phyloP scores from a whole-genome alignment of 2,797 vertebrate genomes.

The Cynopterus sphinx region DNA sequence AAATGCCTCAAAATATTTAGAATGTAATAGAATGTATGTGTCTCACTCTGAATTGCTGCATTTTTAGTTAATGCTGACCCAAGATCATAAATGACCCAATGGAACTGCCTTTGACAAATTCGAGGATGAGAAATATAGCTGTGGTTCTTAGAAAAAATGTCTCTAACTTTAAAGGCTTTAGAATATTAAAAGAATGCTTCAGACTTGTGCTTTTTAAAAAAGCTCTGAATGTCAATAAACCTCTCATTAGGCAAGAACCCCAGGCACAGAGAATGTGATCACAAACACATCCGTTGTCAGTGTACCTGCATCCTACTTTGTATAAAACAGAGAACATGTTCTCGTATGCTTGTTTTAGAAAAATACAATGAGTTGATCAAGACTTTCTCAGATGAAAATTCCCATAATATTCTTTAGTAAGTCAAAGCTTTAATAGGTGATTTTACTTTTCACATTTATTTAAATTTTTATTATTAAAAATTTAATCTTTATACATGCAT shows the following conservation, averaged over 20 bases:
- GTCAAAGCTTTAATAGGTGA: background rate
- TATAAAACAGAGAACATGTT: background rate
- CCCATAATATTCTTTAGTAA: background rate
- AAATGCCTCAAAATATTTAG: slow-evolving; percentile 52
- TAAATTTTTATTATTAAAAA: background rate
- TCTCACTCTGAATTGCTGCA: background rate
- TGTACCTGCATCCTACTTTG: fast-evolving
- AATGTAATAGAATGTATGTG: background rate
- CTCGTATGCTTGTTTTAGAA: background rate
- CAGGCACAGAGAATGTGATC: too few species aligned
- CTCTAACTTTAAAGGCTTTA: background rate
- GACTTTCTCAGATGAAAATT: background rate
- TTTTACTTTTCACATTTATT: background rate
- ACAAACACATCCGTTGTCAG: background rate
- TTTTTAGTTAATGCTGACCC: background rate
- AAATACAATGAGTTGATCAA: background rate
- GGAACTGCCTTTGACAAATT: background rate
- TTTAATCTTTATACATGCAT: background rate
- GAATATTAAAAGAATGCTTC: background rate
- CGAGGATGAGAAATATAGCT: background rate
- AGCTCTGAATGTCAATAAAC: background rate
- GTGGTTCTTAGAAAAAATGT: background rate
- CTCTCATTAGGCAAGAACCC: background rate
- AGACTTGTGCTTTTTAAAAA: background rate
- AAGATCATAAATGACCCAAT: background rate